Percentiles rank a stretch among this genome's conserved stretches.
phyloP scores from a whole-genome alignment of 2,888 invertebrate genomes.

The Tortrix viridana region DNA sequence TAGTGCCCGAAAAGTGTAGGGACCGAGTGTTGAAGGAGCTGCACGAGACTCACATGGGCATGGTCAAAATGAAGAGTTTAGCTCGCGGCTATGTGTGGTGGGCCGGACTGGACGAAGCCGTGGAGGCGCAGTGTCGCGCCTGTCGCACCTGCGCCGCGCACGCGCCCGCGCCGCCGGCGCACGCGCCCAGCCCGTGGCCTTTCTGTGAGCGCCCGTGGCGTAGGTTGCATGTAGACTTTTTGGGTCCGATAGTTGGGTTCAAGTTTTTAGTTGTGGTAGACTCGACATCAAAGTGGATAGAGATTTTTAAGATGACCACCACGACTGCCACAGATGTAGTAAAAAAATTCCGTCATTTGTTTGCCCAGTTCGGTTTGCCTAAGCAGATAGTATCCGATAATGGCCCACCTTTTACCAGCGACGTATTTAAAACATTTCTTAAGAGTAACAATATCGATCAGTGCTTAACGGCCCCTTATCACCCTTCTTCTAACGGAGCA shows the following conservation, averaged over 20 bases:
- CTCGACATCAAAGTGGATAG: background rate
- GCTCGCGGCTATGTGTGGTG: constrained; percentile 9
- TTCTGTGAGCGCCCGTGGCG: background rate
- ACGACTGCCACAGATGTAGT: no score
- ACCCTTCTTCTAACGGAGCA: no score
- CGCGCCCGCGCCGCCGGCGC: constrained; percentile 10
- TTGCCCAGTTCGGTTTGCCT: no score
- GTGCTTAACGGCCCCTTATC: no score
- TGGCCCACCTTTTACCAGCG: no score
- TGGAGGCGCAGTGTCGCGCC: no score
- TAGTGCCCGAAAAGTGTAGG: background rate
- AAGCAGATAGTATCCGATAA: no score
- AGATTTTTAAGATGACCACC: background rate
- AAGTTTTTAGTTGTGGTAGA: background rate
- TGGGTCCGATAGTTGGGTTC: background rate
- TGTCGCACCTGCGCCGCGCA: constrained; percentile 9
- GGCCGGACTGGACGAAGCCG: background rate
- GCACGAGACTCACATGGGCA: constrained; percentile 9
- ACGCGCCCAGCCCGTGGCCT: background rate
- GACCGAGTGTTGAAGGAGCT: background rate
- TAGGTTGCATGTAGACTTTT: background rate
- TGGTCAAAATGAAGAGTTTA: constrained; percentile 2
- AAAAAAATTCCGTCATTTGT: no score
- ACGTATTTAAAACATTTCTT: no score
- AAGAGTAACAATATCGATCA: no score